phyloP scores from a whole-genome alignment of 2,797 vertebrate species.

The Scolopax bukidnonensis region DNA sequence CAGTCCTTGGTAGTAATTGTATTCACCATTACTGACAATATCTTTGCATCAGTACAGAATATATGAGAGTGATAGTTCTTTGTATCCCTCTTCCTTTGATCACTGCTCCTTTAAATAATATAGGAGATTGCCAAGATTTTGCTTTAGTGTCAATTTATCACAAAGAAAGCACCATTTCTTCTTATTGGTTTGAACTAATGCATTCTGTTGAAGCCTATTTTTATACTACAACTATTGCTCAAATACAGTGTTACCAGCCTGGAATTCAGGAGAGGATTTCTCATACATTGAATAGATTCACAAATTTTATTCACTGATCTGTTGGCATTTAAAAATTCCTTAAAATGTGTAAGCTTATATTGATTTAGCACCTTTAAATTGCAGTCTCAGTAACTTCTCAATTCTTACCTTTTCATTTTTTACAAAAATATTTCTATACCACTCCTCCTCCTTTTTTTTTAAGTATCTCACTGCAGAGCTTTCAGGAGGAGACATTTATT shows the following conservation, averaged over 20 bases:
- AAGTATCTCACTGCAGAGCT: slow-evolving; percentile 1
- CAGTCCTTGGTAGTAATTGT: slow-evolving; percentile 29
- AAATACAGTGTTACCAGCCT: not conserved
- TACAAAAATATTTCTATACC: not conserved
- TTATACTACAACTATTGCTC: slow-evolving; percentile 31
- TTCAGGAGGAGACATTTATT: slow-evolving; percentile 39
- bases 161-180: slow-evolving; percentile 49
- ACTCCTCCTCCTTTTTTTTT: not conserved
- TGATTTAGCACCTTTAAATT: not conserved
- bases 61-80: slow-evolving; percentile 48
- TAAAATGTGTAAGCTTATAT: not conserved
- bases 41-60: slow-evolving; percentile 51
- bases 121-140: slow-evolving; percentile 61
- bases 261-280: slow-evolving; percentile 10
- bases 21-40: slow-evolving; percentile 40
- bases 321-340: slow-evolving; percentile 29
- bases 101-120: slow-evolving; percentile 70
- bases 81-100: slow-evolving; percentile 66
- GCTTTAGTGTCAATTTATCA: slow-evolving; percentile 65
- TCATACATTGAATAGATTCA: not conserved
- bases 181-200: slow-evolving; percentile 38
- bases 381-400: slow-evolving; percentile 4
- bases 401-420: not conserved
- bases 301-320: slow-evolving; percentile 4
- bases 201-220: slow-evolving; percentile 34